Evolutionary conservation across 2,113 vertebrate species (phyloP).

Genomic region (Oreochromis spilurus): DNA sequence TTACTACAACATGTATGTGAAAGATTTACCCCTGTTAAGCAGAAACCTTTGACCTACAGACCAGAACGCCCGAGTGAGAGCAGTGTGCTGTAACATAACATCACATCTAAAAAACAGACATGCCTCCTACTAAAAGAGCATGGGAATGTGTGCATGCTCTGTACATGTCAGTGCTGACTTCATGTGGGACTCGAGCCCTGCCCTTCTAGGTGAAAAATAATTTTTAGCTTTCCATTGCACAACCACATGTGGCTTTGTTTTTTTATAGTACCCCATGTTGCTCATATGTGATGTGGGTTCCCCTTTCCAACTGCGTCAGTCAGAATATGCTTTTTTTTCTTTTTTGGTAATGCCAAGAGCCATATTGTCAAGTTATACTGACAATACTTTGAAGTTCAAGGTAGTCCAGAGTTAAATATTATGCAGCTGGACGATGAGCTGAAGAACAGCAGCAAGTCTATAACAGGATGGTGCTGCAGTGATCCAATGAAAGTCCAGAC

Average conservation of each 20-base stretch:
- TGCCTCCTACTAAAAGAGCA: background rate
- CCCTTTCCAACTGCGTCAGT: background rate
- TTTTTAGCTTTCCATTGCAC: background rate
- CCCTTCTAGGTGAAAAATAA: background rate
- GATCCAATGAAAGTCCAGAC: background rate
- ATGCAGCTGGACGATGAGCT: background rate
- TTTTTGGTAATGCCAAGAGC: background rate
- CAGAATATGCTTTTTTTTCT: background rate
- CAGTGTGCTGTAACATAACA: background rate
- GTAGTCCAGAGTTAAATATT: background rate
- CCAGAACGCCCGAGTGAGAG: rapidly evolving
- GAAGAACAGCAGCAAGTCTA: background rate
- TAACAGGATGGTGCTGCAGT: background rate
- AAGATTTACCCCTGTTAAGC: background rate
- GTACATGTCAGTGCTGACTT: background rate
- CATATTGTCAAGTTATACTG: background rate
- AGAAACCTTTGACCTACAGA: background rate
- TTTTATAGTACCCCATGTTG: background rate
- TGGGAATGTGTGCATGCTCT: background rate
- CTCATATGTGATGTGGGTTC: background rate
- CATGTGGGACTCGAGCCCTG: background rate
- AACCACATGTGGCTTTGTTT: background rate
- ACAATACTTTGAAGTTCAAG: background rate
- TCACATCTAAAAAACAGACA: background rate
- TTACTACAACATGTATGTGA: background rate